A percentile compares a stretch with the other conserved stretches of the same genome.
These are phyloP conservation scores for Distichodus sexfasciatus DNA, from an alignment of 2,797 vertebrate species.

Conservation along the genomic window DNA sequence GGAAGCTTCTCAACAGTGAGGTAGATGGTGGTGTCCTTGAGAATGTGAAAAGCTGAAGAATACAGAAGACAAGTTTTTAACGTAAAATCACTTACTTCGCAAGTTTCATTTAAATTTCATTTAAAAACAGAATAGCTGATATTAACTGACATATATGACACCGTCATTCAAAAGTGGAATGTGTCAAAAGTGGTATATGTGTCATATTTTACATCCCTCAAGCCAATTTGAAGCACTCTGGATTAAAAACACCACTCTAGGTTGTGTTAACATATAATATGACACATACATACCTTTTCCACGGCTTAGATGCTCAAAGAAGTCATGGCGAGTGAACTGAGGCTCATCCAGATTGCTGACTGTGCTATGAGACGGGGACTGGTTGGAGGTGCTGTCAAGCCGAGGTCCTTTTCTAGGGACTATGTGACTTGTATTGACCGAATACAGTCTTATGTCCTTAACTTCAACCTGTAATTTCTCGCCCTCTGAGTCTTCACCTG, in stretches of 20 bases:
- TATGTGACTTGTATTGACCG: constrained; percentile 84
- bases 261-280: too few relatives aligned
- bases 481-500: constrained; percentile 79
- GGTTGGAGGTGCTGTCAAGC: constrained; percentile 43
- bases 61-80: constrained; percentile 1
- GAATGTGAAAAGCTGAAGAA: constrained; percentile 89
- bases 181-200: too few relatives aligned
- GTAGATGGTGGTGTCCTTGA: constrained; percentile 93
- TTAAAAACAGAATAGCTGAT: too few relatives aligned
- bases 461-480: constrained; percentile 90
- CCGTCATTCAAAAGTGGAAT: too few relatives aligned
- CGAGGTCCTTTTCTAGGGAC: constrained; percentile 64
- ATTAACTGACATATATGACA: too few relatives aligned
- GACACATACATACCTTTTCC: constrained; percentile 82
- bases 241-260: too few relatives aligned
- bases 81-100: not conserved
- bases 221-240: too few relatives aligned
- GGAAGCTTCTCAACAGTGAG: constrained; percentile 91
- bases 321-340: constrained; percentile 91
- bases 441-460: constrained; percentile 93
- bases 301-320: constrained; percentile 88
- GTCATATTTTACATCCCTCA: too few relatives aligned
- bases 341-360: constrained; percentile 77
- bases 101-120: too few relatives aligned
- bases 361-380: constrained; percentile 54